Percentiles rank a stretch among this genome's conserved stretches.
Conservation (phyloP, 2,888 invertebrate genomes). For the Leptogaster cylindrica region DNA sequence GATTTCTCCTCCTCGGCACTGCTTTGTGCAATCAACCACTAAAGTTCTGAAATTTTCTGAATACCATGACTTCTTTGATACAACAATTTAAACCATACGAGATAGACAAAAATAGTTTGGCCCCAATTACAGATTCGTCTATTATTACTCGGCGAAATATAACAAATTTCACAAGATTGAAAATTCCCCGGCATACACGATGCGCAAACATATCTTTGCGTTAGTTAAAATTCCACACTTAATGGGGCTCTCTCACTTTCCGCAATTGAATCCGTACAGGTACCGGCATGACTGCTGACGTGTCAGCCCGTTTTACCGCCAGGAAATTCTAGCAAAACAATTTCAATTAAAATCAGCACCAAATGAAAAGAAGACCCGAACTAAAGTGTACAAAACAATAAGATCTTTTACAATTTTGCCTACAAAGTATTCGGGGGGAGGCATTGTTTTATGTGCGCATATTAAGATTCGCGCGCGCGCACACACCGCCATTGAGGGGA, state of each 20-base stretch:
- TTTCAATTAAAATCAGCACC: conserved; percentile 40
- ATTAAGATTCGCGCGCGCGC: conserved; percentile 18
- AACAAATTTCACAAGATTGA: conserved; percentile 13
- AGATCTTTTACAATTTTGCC: conserved; percentile 32
- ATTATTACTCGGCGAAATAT: conserved; percentile 20
- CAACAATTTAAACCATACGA: no score
- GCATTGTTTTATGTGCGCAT: conserved; percentile 23
- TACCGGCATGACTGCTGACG: conserved; percentile 1
- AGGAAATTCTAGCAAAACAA: conserved; percentile 37
- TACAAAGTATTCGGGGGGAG: conserved; percentile 15
- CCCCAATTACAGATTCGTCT: conserved; percentile 20
- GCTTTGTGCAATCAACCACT: not conserved
- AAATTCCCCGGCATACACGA: conserved; percentile 8
- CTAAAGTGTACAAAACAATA: conserved; percentile 16
- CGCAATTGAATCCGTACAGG: conserved; percentile 30
- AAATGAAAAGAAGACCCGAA: conserved; percentile 24
- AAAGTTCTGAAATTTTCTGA: not conserved
- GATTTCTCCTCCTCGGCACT: not conserved
- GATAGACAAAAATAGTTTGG: no score
- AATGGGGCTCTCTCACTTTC: conserved; percentile 23
- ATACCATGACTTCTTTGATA: no score
- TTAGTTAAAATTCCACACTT: conserved; percentile 42
- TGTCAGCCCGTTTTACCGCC: no score
- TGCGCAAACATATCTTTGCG: conserved; percentile 38
- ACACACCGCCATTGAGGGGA: conserved; percentile 9